Conservation (phyloP, 2,888 invertebrate species). For the Catocala fraxini region DNA sequence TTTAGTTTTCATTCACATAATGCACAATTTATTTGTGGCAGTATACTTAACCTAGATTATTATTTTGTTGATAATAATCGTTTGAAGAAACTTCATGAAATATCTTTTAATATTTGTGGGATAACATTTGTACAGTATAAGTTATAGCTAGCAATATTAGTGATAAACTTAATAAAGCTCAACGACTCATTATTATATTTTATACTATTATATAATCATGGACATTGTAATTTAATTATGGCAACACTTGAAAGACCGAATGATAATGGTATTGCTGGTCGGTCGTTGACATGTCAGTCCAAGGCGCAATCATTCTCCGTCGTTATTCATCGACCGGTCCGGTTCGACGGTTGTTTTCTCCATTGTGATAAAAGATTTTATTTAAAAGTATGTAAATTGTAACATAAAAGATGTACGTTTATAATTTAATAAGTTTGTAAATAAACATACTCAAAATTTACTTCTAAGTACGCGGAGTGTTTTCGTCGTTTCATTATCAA, state of each 20-base stretch:
- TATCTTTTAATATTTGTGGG: too few relatives aligned
- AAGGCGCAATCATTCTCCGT: slow-evolving; percentile 9
- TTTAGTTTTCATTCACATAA: too few relatives aligned
- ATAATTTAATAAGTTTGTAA: slow-evolving; percentile 30
- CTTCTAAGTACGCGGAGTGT: slow-evolving; percentile 19
- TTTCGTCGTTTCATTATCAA: slow-evolving; percentile 18
- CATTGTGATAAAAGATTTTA: slow-evolving; percentile 46
- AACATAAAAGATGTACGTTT: slow-evolving; percentile 63
- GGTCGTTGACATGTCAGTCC: slow-evolving; percentile 4
- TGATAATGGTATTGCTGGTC: slow-evolving; percentile 13
- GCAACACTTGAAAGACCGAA: slow-evolving; percentile 30
- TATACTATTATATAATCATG: background rate
- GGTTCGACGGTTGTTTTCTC: slow-evolving; percentile 18
- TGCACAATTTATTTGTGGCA: too few relatives aligned
- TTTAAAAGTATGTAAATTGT: slow-evolving; percentile 64
- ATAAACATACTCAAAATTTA: slow-evolving; percentile 25
- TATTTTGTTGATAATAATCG: too few relatives aligned
- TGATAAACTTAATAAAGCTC: too few relatives aligned
- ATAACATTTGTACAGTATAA: too few relatives aligned
- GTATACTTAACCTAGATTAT: too few relatives aligned
- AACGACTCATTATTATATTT: too few relatives aligned
- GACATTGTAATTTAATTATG: background rate
- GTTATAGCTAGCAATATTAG: too few relatives aligned
- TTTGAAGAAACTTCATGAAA: too few relatives aligned
- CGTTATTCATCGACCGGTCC: slow-evolving; percentile 19